Conservation (phyloP, 2,113 vertebrate genomes). For the Zosterops lateralis region DNA sequence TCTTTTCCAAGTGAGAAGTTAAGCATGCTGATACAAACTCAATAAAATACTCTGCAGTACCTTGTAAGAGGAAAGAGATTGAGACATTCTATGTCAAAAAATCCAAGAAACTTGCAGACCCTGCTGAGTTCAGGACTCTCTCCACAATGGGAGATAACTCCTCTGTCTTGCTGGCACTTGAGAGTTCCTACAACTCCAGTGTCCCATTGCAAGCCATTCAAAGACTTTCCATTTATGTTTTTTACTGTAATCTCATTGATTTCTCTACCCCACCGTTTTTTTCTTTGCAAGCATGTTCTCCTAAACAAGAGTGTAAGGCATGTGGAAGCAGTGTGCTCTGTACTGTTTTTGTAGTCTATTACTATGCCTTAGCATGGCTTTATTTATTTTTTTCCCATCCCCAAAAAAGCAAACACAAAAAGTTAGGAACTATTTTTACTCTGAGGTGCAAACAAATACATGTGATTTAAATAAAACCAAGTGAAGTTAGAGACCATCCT, state of each 20-base stretch:
- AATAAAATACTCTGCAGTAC: background rate
- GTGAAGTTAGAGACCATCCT: background rate
- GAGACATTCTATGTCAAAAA: background rate
- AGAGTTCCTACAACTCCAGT: background rate
- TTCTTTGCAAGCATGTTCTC: background rate
- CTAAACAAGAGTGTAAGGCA: background rate
- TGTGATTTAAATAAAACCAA: background rate
- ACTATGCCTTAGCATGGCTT: too few species aligned
- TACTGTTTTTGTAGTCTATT: background rate
- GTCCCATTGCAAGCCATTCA: background rate
- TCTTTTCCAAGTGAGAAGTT: background rate
- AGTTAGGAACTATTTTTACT: background rate
- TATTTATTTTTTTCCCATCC: accelerated
- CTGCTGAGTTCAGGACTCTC: background rate
- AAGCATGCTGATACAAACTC: background rate
- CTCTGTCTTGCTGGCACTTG: background rate
- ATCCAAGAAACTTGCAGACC: accelerated
- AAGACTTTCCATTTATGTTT: background rate
- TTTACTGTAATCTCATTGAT: background rate
- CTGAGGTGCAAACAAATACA: background rate
- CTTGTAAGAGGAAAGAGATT: background rate
- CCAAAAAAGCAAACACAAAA: background rate
- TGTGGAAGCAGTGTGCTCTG: background rate
- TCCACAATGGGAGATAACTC: background rate
- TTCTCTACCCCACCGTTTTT: background rate